Base-by-base conservation (phyloP, 2,888 invertebrate species). In the Sclerodermus sp. region DNA sequence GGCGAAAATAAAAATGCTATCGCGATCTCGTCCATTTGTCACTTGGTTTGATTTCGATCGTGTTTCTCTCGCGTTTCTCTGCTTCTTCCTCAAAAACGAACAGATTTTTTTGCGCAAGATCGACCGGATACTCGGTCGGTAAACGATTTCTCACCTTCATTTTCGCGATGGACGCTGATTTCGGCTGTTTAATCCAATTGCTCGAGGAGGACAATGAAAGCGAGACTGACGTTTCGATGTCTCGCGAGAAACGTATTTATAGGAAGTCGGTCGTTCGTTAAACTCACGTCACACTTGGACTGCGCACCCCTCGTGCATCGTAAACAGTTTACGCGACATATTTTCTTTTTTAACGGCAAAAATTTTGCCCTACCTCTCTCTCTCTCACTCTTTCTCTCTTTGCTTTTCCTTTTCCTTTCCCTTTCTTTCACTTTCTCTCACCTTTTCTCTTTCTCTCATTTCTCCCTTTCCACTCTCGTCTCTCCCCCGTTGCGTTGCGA, bases 191-290 rank as follows among this genome's bases (percentile, higher is more conserved):
- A 45, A 51, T 42, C 41, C 39, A 45, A 47, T 50, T 40, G 39
- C 16, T 50, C 40, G 9, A 23, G 38, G 31, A 14, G 12, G n/a
- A 50, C 54, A 54, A 47, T 47, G 45, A 60, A 57, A 54, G 55
- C 43, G 53, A 58, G 64, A 74, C 73, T 74, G 71, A 72, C 66
- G 59, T 64, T 51, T 48, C 42, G 49, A 32, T 57, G 60, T 57
- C 48, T 51, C 44, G 50, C 51, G 49, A 51, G 60, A 58, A 58
- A 66, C 53, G 73, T 73, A 73, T 74, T 74, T 74, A 74, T 74
- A 74, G 60, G 57, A 60, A 61, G 51, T 44, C 63, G 53, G 55
- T 52, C 46, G 42, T 40, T 47, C 30, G 38, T 48, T 15, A 42
- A 38, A 48, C 39, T 50, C 42, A 47, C 3, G n/a, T n/a, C 29